A percentile compares a stretch with the other conserved stretches of the same genome.
Evolutionary conservation across 2,113 vertebrate genomes (phyloP).

Genomic region (Pampusana beccarii): DNA sequence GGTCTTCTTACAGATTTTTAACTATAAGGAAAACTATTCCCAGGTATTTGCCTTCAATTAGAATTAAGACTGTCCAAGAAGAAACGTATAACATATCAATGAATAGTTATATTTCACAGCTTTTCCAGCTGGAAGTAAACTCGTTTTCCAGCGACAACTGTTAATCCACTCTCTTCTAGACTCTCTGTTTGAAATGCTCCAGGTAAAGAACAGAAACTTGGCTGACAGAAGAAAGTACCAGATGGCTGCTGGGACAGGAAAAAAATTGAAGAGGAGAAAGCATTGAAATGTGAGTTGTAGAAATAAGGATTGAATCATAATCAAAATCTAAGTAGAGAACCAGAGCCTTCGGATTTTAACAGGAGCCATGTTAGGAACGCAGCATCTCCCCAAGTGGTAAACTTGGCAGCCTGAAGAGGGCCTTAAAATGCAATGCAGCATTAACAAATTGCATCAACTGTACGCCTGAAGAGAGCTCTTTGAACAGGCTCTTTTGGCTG

Average conservation of each 20-base stretch:
- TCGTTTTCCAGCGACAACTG: constrained; percentile 66
- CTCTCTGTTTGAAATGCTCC: constrained; percentile 42
- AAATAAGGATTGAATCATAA: constrained; percentile 47
- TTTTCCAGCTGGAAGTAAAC: constrained; percentile 67
- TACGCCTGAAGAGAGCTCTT: neutral
- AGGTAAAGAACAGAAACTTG: constrained; percentile 69
- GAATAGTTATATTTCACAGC: constrained; percentile 52
- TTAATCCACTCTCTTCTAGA: constrained; percentile 45
- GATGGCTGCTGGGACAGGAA: constrained; percentile 58
- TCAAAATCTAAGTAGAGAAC: constrained; percentile 31
- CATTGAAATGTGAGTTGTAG: constrained; percentile 56
- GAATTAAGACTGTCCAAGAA: constrained; percentile 20
- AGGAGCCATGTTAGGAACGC: constrained; percentile 14
- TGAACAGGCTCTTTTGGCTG: neutral
- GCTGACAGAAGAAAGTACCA: constrained; percentile 61
- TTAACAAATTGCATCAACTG: constrained; percentile 10
- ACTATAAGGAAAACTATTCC: neutral
- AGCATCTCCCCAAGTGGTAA: constrained; percentile 4
- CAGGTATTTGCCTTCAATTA: constrained; percentile 47
- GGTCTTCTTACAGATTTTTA: constrained; percentile 23
- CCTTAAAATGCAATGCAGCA: constrained; percentile 16
- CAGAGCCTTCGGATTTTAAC: constrained; percentile 26
- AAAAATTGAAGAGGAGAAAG: constrained; percentile 26
- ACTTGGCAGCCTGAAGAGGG: neutral
- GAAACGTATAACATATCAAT: constrained; percentile 7